Evolutionary conservation across 1,140 invertebrate species (phyloP).

Genomic region (Achatina immaculata): DNA sequence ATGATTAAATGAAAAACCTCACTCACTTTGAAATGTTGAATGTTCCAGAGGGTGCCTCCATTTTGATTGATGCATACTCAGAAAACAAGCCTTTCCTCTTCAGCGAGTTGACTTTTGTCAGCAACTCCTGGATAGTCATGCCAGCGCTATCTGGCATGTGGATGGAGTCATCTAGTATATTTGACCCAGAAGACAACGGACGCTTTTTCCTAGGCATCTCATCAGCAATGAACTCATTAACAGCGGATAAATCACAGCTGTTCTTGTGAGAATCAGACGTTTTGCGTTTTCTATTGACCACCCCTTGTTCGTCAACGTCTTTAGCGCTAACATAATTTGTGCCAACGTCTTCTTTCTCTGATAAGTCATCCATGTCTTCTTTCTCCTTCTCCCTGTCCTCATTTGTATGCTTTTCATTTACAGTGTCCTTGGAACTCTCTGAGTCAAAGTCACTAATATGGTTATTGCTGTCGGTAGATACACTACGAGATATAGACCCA

Average conservation of each 20-base stretch:
- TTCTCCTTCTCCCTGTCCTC: slow-evolving; percentile 64
- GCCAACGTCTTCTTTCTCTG: slow-evolving; percentile 58
- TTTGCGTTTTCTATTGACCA: slow-evolving; percentile 48
- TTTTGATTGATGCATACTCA: slow-evolving; percentile 86
- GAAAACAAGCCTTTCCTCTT: slow-evolving; percentile 84
- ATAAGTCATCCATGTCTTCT: slow-evolving; percentile 47
- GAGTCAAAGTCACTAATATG: slow-evolving; percentile 69
- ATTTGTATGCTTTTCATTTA: slow-evolving; percentile 70
- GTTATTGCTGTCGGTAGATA: slow-evolving; percentile 59
- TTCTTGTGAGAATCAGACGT: slow-evolving; percentile 50
- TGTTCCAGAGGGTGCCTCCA: slow-evolving; percentile 85
- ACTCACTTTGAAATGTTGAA: slow-evolving; percentile 71
- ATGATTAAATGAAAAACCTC: not conserved
- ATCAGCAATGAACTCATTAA: slow-evolving; percentile 43
- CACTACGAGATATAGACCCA: slow-evolving; percentile 49
- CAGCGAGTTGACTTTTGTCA: slow-evolving; percentile 81
- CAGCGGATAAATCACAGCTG: slow-evolving; percentile 35
- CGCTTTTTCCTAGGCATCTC: slow-evolving; percentile 59
- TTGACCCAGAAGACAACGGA: slow-evolving; percentile 52
- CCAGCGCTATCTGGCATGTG: slow-evolving; percentile 71
- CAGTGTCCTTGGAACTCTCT: slow-evolving; percentile 72
- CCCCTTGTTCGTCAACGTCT: slow-evolving; percentile 17
- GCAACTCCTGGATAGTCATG: slow-evolving; percentile 82
- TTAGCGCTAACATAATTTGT: slow-evolving; percentile 21
- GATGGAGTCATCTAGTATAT: slow-evolving; percentile 64